Base-by-base conservation (phyloP, 2,113 vertebrate genomes). In the Epinephelus moara region DNA sequence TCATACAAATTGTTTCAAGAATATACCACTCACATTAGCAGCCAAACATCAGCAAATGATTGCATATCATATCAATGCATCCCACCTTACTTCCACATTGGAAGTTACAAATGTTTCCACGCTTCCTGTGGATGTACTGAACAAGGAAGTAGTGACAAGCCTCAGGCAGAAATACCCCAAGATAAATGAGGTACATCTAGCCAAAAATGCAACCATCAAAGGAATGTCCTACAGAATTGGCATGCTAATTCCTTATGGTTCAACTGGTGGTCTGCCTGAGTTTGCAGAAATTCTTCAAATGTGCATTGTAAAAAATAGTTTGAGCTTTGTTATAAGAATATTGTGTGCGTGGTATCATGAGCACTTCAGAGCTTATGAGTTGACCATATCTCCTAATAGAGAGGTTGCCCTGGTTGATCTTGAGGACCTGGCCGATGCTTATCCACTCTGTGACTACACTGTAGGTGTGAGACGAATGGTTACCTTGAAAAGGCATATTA, bases 11-110 rank as follows among this genome's bases (percentile, higher is more conserved):
- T 70, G 50, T 14, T 70, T 55, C 19, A 70, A n/a, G 19, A 70
- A 70, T 15, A 53, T 55, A n/a, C 6, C 68, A 37, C 68, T 70
- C 40, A 42, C 40, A 42, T 9, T 42, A 37, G 18, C 67, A 21
- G 0, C 21, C 37, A 42, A 63, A 63, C 68, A 70, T 25, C 52
- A 70, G 53, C 37, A 72, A 23, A 59, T 72, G 37, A 72, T 72
- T 47, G 53, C 70, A 19, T 72, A 59, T 45, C 37, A 59, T 47
- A 19, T 59, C 14, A 59, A 4, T 59, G 15, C 37, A 42, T 72
- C 10, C 14, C 21, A 72, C 4, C n/a, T 59, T 45, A 59, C 25
- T 13, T 57, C 69, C 14, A 1, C 8, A 27, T 59, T 59, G 37
- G 37, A 72, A 47, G 69, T 57, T 42, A 14, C 3, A 57, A 68